These are phyloP conservation scores for Batillaria attramentaria DNA, from an alignment of 1,140 invertebrate species.

Conservation along the genomic window DNA sequence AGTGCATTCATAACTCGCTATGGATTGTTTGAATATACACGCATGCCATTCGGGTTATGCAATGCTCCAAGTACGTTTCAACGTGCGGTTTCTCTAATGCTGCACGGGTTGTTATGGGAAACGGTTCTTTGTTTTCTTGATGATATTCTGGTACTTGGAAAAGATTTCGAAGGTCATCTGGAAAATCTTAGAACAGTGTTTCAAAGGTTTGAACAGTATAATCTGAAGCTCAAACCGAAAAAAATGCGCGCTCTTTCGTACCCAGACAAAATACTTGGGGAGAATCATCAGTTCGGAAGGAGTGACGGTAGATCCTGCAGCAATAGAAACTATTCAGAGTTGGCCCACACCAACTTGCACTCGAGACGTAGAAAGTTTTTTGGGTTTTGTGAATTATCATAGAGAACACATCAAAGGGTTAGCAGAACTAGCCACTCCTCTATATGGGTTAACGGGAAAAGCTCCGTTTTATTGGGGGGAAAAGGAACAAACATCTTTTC, in stretches of 20 bases:
- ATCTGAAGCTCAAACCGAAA: conserved; percentile 26
- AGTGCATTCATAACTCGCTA: conserved; percentile 44
- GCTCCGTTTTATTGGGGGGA: conserved; percentile 29
- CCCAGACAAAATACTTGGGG: neutral
- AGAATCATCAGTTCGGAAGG: neutral
- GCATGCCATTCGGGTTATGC: conserved; percentile 47
- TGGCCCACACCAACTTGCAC: conserved; percentile 14
- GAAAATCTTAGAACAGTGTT: conserved; percentile 26
- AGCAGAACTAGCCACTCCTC: conserved; percentile 19
- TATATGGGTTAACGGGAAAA: conserved; percentile 28
- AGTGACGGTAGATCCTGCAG: neutral
- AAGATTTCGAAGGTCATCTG: conserved; percentile 10
- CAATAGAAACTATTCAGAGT: neutral
- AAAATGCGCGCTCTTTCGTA: conserved; percentile 4
- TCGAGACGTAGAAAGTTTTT: conserved; percentile 19
- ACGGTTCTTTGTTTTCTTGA: conserved; percentile 30
- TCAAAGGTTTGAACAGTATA: conserved; percentile 11
- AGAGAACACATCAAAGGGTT: conserved; percentile 33
- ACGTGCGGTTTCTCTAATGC: conserved; percentile 3
- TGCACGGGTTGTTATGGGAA: conserved; percentile 7
- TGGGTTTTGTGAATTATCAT: conserved; percentile 35
- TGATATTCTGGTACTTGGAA: conserved; percentile 23
- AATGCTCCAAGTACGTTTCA: conserved; percentile 32
- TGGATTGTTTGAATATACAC: conserved; percentile 39
- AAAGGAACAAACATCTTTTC: conserved; percentile 38